Evolutionary conservation across 1,140 invertebrate species (phyloP).

Genomic region (Belonocnema kinseyi): DNA sequence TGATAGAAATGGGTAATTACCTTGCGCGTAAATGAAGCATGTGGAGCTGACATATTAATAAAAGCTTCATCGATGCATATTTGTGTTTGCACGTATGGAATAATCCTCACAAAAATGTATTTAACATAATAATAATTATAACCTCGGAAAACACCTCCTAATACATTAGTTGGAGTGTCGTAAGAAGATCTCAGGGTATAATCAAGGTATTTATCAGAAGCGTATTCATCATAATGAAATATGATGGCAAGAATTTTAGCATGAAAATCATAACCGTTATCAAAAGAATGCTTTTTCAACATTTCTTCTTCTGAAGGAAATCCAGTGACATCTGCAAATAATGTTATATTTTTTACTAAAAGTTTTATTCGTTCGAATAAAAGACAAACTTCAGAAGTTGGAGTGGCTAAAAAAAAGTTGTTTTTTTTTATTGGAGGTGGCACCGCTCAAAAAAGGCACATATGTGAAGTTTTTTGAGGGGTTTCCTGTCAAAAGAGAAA

Average conservation of each 20-base stretch:
- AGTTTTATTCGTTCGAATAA: background rate
- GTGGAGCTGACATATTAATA: background rate
- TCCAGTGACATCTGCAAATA: constrained; percentile 12
- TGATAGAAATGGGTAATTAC: background rate
- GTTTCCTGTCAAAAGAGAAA: too few species aligned
- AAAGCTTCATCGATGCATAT: constrained; percentile 17
- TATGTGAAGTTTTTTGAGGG: too few species aligned
- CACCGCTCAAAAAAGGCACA: too few species aligned
- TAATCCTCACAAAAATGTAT: background rate
- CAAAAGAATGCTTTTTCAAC: constrained; percentile 11
- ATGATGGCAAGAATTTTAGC: constrained; percentile 4
- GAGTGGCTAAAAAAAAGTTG: too few species aligned
- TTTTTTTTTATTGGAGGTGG: too few species aligned
- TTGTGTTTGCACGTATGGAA: constrained; percentile 13
- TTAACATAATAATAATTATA: background rate
- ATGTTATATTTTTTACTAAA: background rate
- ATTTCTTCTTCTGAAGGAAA: background rate
- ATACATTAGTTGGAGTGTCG: background rate
- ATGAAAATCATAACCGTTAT: background rate
- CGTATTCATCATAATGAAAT: background rate
- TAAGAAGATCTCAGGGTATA: background rate
- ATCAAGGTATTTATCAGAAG: background rate
- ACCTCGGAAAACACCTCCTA: constrained; percentile 7
- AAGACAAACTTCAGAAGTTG: too few species aligned
- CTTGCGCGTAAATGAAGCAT: background rate